phyloP scores from a whole-genome alignment of 2,113 vertebrate species.

The Clarias macrocephalus region DNA sequence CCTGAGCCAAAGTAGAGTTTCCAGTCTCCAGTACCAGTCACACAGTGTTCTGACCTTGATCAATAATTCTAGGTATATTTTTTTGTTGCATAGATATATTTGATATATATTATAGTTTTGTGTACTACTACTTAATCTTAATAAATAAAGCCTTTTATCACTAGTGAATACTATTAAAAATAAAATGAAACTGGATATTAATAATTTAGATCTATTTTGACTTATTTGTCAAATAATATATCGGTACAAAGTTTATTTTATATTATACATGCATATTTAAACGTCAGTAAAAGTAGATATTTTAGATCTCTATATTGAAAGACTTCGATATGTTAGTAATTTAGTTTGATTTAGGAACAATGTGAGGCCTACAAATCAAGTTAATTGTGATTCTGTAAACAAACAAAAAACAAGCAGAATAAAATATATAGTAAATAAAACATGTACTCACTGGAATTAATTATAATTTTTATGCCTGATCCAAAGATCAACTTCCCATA shows the following conservation, averaged over 20 bases:
- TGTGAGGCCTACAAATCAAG: neutral
- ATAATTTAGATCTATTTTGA: neutral
- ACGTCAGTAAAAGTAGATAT: neutral
- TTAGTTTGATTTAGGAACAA: neutral
- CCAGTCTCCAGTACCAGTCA: conserved; percentile 45
- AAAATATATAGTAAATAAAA: neutral
- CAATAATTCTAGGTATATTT: conserved; percentile 36
- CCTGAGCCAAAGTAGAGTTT: conserved; percentile 48
- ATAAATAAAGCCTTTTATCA: neutral
- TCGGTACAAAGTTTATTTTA: neutral
- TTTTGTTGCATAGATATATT: neutral
- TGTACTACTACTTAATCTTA: neutral
- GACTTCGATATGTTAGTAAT: neutral
- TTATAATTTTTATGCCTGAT: conserved; percentile 19
- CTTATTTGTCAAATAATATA: neutral
- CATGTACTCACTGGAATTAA: conserved; percentile 44
- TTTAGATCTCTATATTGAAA: neutral
- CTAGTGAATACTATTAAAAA: no score
- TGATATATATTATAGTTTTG: neutral
- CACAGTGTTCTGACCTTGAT: conserved; percentile 19
- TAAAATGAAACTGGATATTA: neutral
- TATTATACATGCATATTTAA: neutral
- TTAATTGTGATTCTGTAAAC: neutral
- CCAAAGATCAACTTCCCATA: conserved; percentile 40
- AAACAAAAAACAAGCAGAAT: neutral